Conservation (phyloP, 2,888 invertebrate species). For the Cordilura impudica region DNA sequence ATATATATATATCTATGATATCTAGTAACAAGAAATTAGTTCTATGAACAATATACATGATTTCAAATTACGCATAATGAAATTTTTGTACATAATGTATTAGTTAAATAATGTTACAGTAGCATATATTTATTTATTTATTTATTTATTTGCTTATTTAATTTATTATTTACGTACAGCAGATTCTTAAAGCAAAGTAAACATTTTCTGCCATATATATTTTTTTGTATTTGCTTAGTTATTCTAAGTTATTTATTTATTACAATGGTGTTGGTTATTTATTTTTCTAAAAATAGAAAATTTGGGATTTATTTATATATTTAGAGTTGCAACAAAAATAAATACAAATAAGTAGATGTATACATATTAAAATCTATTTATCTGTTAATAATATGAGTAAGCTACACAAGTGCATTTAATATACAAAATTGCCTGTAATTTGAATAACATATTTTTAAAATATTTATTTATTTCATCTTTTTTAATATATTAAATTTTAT, state of each 20-base stretch:
- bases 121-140: background rate
- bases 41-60: constrained; percentile 23
- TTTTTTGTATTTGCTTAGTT: constrained; percentile 43
- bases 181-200: constrained; percentile 4
- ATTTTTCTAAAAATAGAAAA: constrained; percentile 19
- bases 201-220: constrained; percentile 46
- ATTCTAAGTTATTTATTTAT: constrained; percentile 4
- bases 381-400: constrained; percentile 46
- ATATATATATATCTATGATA: constrained; percentile 44
- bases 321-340: background rate
- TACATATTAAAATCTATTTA: background rate
- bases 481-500: background rate
- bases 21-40: constrained; percentile 20
- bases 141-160: constrained; percentile 2
- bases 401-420: constrained; percentile 55
- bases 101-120: background rate
- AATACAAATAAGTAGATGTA: too few species aligned
- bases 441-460: constrained; percentile 15
- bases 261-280: constrained; percentile 51
- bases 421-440: constrained; percentile 30
- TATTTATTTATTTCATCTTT: constrained; percentile 41
- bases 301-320: constrained; percentile 28
- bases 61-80: background rate
- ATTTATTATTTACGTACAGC: constrained; percentile 23
- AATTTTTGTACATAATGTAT: background rate